Evolutionary conservation across 2,797 vertebrate genomes (phyloP).

Genomic region (Phoeniculus purpureus): DNA sequence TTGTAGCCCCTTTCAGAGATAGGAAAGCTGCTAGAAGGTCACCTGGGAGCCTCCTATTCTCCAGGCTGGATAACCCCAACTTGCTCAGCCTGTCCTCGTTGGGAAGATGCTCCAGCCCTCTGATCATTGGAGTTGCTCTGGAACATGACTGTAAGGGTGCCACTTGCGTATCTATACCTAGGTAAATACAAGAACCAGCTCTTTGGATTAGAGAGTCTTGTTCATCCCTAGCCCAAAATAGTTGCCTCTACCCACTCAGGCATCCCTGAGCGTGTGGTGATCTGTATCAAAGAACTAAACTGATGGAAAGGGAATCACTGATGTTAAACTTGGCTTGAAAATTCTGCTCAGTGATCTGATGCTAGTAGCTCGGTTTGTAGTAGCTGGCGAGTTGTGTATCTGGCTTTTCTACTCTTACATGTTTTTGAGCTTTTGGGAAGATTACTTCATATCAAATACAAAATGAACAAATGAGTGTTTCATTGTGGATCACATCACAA

Average conservation of each 20-base stretch:
- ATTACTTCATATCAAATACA: background rate
- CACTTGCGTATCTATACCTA: background rate
- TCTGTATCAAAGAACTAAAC: fast-evolving
- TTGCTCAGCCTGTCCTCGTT: too few species aligned
- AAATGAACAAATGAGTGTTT: background rate
- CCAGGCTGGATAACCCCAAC: too few species aligned
- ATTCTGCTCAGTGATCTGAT: background rate
- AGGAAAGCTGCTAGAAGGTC: too few species aligned
- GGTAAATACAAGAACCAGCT: background rate
- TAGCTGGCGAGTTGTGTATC: background rate
- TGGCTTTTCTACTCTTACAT: background rate
- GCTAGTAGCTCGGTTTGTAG: background rate
- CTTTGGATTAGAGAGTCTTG: background rate
- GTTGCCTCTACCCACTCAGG: background rate
- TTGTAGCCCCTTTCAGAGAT: too few species aligned
- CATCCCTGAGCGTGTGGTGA: fast-evolving
- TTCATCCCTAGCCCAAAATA: background rate
- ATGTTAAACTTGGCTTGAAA: background rate
- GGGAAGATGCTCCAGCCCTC: too few species aligned
- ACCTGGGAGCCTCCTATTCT: too few species aligned
- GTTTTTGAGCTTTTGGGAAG: background rate
- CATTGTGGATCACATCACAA: background rate
- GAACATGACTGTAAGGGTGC: fast-evolving
- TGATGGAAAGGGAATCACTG: background rate
- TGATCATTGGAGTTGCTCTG: too few species aligned